Evolutionary conservation across 2,113 vertebrate species (phyloP), one percentile per base, ranked within the genome.

Genomic region (Centrocercus urophasianus): DNA sequence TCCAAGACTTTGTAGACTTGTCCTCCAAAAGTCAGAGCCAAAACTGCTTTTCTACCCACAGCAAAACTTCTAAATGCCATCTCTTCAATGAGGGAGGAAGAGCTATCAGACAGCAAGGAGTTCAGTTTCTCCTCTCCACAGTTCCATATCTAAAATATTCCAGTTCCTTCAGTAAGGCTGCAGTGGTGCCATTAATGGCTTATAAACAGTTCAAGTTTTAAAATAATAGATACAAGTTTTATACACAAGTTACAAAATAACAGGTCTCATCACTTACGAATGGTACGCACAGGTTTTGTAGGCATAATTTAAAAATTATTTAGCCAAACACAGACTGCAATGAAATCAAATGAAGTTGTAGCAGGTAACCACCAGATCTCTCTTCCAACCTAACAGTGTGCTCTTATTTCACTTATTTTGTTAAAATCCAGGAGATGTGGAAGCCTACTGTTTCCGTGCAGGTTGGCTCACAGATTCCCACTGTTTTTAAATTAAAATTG

Each of bases 31-130:
- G 40, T 47, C 19, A 69, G 40, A 75, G 12, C 42, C 16, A 65
- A 86, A 77, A 61, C 30, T 43, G 36, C 43, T 70, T 19, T 47
- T 65, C 63, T 80, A 19, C 38, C 73, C 25, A 32, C 28, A 81
- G 90, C 8, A 85, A 47, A 63, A 48, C 59, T 57, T 1, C 0
- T 14, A 30, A 80, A 45, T 28, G 24, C 6, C 66, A 54, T 22
- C 63, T 34, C 79, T 80, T 66, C 36, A 65, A 45, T 0, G 0
- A 66, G 3, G 16, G 42, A 5, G 5, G 10, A 63, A 73, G 32
- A 70, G 50, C 27, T 18, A 63, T 3, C 10, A 66, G 40, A 47
- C 48, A 90, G 42, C 45, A 70, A 59, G 74, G 72, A 56, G 24
- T 61, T 86, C 48, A 10, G 3, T 11, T 30, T 32, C 66, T 54